These are phyloP conservation scores for Beroe ovata DNA, from an alignment of 37 sponge, comb jelly and placozoan genomes.

Conservation along the genomic window DNA sequence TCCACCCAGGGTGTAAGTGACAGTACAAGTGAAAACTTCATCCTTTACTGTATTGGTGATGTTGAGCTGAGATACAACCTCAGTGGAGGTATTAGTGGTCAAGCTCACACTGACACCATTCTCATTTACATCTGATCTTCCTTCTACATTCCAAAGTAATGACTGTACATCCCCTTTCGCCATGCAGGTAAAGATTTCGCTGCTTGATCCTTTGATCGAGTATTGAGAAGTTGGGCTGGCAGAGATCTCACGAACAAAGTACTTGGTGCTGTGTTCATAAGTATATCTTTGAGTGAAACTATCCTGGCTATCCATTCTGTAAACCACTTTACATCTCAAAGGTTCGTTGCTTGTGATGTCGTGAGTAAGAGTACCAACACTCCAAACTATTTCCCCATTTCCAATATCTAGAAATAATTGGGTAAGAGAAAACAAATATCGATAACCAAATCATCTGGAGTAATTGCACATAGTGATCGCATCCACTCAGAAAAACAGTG, in stretches of 20 bases:
- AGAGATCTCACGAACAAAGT: not conserved
- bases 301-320: not conserved
- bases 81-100: not conserved
- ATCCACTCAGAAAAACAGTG: no score
- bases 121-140: not conserved
- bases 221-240: not conserved
- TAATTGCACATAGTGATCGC: no score
- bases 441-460: no score
- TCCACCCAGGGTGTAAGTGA: not conserved
- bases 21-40: not conserved
- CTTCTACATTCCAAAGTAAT: not conserved
- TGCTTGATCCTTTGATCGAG: not conserved
- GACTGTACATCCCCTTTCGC: not conserved
- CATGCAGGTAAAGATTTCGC: not conserved
- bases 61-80: not conserved
- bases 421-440: no score
- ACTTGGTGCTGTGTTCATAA: not conserved
- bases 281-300: not conserved
- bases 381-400: not conserved
- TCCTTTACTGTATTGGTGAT: not conserved
- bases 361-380: not conserved
- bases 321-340: not conserved
- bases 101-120: not conserved
- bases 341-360: not conserved
- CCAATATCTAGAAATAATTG: no score